Evolutionary conservation across 1,140 invertebrate genomes (phyloP).

Genomic region (Tenebrio molitor): DNA sequence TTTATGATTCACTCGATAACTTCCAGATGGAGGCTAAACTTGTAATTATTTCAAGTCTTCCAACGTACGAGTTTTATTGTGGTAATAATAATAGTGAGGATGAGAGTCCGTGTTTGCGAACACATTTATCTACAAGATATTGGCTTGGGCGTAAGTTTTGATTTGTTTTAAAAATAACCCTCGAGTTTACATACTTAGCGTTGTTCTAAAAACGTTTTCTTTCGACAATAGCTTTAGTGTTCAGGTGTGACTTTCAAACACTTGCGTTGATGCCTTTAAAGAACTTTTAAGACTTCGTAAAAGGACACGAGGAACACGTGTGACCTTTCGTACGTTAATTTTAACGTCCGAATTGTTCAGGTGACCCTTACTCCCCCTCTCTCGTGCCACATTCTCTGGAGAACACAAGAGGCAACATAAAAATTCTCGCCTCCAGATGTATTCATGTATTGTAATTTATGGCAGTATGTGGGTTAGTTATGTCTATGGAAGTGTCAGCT

Average conservation of each 20-base stretch:
- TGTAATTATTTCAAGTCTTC: conserved; percentile 29
- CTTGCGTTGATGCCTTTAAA: not conserved
- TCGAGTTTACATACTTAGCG: too few relatives aligned
- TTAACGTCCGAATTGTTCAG: not conserved
- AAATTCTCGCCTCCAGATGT: too few relatives aligned
- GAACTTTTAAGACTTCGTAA: conserved; percentile 8
- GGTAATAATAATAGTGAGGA: not conserved
- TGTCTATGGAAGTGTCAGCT: too few relatives aligned
- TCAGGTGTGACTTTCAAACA: conserved; percentile 9
- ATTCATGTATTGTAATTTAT: too few relatives aligned
- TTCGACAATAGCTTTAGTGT: not conserved
- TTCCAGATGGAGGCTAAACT: conserved; percentile 13
- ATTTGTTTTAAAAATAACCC: too few relatives aligned
- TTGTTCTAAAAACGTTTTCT: not conserved
- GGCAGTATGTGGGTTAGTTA: too few relatives aligned
- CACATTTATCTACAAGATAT: not conserved
- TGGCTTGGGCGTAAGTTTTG: too few relatives aligned
- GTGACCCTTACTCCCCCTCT: not conserved
- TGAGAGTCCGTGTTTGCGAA: not conserved
- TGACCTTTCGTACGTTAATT: not conserved
- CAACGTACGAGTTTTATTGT: not conserved
- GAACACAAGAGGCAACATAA: too few relatives aligned
- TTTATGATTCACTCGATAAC: conserved; percentile 31
- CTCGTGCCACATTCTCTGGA: too few relatives aligned
- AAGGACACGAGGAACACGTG: not conserved